Percentiles rank a stretch among this genome's conserved stretches.
phyloP scores from a whole-genome alignment of 1,140 invertebrate species.

The Bombus turneri region DNA sequence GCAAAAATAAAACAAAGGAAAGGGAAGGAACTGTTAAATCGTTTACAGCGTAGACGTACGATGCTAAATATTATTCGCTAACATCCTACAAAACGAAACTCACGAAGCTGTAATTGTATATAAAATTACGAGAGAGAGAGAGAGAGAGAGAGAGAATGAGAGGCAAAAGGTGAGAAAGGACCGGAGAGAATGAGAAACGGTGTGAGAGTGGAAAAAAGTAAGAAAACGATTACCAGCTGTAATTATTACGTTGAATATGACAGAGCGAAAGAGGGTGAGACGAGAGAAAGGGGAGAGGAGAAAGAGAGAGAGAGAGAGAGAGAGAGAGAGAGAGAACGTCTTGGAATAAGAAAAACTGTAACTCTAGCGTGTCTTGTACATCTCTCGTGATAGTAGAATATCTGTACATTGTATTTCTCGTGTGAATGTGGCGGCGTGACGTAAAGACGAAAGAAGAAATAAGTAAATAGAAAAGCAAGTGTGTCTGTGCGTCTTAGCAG shows the following conservation, averaged over 20 bases:
- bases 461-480: conserved; percentile 46
- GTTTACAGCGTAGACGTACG: conserved; percentile 77
- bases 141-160: background rate
- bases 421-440: conserved; percentile 65
- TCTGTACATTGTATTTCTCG: conserved; percentile 75
- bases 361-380: conserved; percentile 61
- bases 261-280: background rate
- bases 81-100: conserved; percentile 72
- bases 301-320: background rate
- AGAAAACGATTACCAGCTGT: conserved; percentile 63
- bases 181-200: conserved; percentile 1
- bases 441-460: too few species aligned
- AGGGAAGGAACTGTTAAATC: conserved; percentile 69
- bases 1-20: conserved; percentile 40
- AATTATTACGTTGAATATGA: conserved; percentile 37
- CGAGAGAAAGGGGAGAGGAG: background rate
- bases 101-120: conserved; percentile 76
- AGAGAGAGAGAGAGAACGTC: background rate
- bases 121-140: conserved; percentile 63
- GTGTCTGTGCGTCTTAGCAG: conserved; percentile 66
- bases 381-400: conserved; percentile 70
- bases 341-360: background rate
- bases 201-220: conserved; percentile 24
- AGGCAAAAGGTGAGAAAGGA: background rate
- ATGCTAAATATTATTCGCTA: conserved; percentile 77